These are phyloP conservation scores for Argyresthia albistria DNA, from an alignment of 2,888 invertebrate genomes.

Conservation along the genomic window DNA sequence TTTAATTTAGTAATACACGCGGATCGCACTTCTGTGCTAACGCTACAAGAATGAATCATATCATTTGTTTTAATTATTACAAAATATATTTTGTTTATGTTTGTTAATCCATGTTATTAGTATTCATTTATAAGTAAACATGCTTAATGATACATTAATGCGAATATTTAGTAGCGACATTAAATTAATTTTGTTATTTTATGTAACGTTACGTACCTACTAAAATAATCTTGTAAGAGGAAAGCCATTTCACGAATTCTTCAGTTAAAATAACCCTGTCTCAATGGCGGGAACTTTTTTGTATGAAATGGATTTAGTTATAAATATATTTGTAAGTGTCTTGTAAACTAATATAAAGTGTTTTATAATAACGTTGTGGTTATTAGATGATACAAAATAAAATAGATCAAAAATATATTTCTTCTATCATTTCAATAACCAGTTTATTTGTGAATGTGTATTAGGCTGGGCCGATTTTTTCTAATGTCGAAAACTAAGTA, in stretches of 20 bases:
- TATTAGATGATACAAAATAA: too few relatives aligned
- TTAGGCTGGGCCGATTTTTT: too few relatives aligned
- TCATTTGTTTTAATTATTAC: slow-evolving; percentile 65
- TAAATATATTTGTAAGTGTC: background rate
- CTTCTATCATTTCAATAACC: too few relatives aligned
- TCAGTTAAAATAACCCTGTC: slow-evolving; percentile 27
- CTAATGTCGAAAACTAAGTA: too few relatives aligned
- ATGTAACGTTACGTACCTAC: too few relatives aligned
- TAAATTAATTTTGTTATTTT: slow-evolving; percentile 11
- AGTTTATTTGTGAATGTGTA: too few relatives aligned
- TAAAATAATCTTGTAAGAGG: slow-evolving; percentile 17
- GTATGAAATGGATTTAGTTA: slow-evolving; percentile 50
- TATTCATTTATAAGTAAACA: slow-evolving; percentile 37
- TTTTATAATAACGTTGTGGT: too few relatives aligned
- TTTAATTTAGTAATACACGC: slow-evolving; percentile 51
- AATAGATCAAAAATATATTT: too few relatives aligned
- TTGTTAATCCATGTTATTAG: slow-evolving; percentile 24
- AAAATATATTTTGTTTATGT: slow-evolving; percentile 53
- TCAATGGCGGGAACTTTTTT: slow-evolving; percentile 58
- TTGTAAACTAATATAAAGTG: background rate
- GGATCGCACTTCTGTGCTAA: slow-evolving; percentile 40
- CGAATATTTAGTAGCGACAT: slow-evolving; percentile 30
- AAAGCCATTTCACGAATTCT: slow-evolving; percentile 33
- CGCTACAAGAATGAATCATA: slow-evolving; percentile 72
- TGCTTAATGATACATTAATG: slow-evolving; percentile 9